A percentile compares a stretch with the other conserved stretches of the same genome.
Conservation (phyloP, 2,888 invertebrate genomes). For the Polydrusus cervinus region DNA sequence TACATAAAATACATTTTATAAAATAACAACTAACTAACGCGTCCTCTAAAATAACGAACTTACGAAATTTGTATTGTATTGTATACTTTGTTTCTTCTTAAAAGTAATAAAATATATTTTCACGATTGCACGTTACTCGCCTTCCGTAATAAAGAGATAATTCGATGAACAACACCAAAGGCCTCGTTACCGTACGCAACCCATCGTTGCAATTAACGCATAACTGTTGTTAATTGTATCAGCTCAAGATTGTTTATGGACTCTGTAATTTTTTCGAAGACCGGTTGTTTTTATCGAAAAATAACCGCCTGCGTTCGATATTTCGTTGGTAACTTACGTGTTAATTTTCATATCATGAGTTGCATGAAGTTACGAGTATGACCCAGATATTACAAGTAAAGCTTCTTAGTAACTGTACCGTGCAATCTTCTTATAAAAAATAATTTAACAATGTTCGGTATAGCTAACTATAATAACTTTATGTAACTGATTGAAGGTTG, state of each 20-base stretch:
- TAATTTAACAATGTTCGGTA: too few species aligned
- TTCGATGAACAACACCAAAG: neutral
- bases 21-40: too few species aligned
- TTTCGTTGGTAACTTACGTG: neutral
- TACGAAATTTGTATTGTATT: too few species aligned
- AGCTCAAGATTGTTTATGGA: constrained; percentile 14
- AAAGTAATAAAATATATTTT: neutral
- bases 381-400: neutral
- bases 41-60: too few species aligned
- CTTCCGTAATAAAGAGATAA: constrained; percentile 12
- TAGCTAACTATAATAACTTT: too few species aligned
- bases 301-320: neutral
- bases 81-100: too few species aligned
- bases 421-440: too few species aligned
- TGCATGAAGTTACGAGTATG: neutral
- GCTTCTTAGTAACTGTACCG: too few species aligned
- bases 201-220: constrained; percentile 7
- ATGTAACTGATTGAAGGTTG: too few species aligned
- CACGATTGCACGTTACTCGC: neutral
- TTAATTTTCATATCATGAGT: constrained; percentile 1
- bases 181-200: constrained; percentile 5
- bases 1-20: too few species aligned
- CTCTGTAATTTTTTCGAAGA: constrained; percentile 4
- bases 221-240: constrained; percentile 14
- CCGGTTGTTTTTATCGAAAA: constrained; percentile 20